phyloP scores from a whole-genome alignment of 2,113 vertebrate species.

The Alligator mississippiensis region DNA sequence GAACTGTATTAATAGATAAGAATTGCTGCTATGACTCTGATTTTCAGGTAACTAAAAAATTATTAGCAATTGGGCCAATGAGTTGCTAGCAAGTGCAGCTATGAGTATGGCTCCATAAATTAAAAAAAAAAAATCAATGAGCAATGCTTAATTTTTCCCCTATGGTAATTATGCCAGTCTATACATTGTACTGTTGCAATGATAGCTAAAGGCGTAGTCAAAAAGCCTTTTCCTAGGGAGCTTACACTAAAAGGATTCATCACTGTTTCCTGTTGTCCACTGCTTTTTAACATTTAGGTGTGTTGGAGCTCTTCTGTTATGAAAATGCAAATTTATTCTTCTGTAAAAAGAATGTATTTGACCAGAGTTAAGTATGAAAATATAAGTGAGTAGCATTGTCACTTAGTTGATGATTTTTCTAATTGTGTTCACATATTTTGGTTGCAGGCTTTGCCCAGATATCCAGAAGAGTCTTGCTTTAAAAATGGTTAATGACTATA shows the following conservation, averaged over 20 bases:
- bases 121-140: not conserved
- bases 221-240: not conserved
- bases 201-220: not conserved
- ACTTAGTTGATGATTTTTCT: not conserved
- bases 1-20: not conserved
- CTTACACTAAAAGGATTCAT: not conserved
- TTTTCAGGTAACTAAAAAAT: not conserved
- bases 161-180: not conserved
- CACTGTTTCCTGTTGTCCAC: not conserved
- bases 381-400: not conserved
- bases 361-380: not conserved
- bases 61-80: not conserved
- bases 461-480: fast-evolving
- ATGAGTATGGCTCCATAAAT: constrained; percentile 26
- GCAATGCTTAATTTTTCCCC: not conserved
- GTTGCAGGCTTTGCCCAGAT: not conserved
- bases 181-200: not conserved
- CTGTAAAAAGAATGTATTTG: not conserved
- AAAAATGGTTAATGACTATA: not conserved
- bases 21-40: fast-evolving
- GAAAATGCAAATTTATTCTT: not conserved
- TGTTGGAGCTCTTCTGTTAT: not conserved
- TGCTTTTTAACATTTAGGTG: not conserved
- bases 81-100: constrained; percentile 31
- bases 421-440: fast-evolving